Evolutionary conservation across 2,888 invertebrate genomes (phyloP).

Genomic region (Cenopis cana): DNA sequence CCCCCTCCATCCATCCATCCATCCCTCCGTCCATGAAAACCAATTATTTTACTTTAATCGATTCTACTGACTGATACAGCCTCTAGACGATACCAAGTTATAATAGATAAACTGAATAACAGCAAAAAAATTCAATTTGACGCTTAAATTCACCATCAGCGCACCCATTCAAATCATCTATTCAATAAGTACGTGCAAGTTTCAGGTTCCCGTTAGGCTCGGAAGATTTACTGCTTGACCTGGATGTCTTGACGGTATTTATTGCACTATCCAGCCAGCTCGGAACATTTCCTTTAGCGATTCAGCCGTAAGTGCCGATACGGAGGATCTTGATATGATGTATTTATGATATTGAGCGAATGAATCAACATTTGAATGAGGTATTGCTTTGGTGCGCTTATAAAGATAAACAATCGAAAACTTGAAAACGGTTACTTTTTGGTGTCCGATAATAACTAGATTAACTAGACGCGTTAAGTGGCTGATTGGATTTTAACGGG

Average conservation of each 20-base stretch:
- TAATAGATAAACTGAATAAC: neutral
- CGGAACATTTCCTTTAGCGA: conserved; percentile 20
- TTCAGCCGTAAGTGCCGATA: conserved; percentile 5
- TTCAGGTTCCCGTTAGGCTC: conserved; percentile 26
- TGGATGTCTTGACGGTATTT: conserved; percentile 38
- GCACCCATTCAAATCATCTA: conserved; percentile 15
- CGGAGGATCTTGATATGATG: conserved; percentile 33
- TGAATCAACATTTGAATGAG: neutral
- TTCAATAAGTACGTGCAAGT: conserved; percentile 19
- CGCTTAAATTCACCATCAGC: conserved; percentile 1
- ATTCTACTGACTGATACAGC: neutral
- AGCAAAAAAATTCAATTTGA: conserved; percentile 16
- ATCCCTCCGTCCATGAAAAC: neutral
- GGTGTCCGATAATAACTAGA: too few species aligned
- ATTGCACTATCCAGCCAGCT: conserved; percentile 34
- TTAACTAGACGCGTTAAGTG: too few species aligned
- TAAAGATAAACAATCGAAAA: too few species aligned
- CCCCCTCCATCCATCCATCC: neutral
- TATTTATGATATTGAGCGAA: conserved; percentile 16
- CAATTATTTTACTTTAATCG: neutral
- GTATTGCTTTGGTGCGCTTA: neutral
- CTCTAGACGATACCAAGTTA: neutral
- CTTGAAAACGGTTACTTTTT: too few species aligned
- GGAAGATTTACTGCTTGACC: conserved; percentile 36
- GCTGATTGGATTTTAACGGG: too few species aligned